Conservation (phyloP, 1,140 invertebrate species). For the Pemphigus obesinymphae region DNA sequence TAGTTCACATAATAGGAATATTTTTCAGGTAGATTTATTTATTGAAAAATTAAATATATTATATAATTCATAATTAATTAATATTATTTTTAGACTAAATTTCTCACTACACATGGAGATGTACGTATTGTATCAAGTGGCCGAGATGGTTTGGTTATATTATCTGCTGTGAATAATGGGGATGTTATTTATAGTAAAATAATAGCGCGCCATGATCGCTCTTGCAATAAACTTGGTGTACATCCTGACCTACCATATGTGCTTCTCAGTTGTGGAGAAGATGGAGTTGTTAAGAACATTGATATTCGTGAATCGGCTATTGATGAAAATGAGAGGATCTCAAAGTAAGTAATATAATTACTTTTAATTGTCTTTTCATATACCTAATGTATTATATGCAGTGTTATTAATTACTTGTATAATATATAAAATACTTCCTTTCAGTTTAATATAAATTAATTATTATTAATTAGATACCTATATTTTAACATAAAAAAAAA, state of each 20-base stretch:
- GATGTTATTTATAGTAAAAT: conserved; percentile 57
- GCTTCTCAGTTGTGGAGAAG: conserved; percentile 82
- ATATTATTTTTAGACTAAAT: conserved; percentile 58
- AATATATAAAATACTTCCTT: too few species aligned
- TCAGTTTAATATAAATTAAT: too few species aligned
- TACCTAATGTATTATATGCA: too few species aligned
- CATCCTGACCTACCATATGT: conserved; percentile 69
- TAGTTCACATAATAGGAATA: conserved; percentile 78
- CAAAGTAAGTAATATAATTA: conserved; percentile 4
- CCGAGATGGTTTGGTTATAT: conserved; percentile 78
- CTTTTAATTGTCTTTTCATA: too few species aligned
- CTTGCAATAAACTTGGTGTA: conserved; percentile 75
- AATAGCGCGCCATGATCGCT: conserved; percentile 65
- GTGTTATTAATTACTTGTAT: too few species aligned
- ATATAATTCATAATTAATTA: not conserved
- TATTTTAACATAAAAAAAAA: not conserved
- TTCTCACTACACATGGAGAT: conserved; percentile 66
- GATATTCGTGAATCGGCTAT: conserved; percentile 66
- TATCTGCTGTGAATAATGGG: conserved; percentile 55
- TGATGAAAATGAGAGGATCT: not conserved
- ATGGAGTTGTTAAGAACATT: conserved; percentile 72
- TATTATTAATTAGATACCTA: not conserved
- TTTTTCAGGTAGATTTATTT: conserved; percentile 70
- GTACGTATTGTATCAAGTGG: conserved; percentile 80
- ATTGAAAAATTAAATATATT: not conserved